Evolutionary conservation across 2,797 vertebrate species (phyloP).

Genomic region (Eulemur mongoz): DNA sequence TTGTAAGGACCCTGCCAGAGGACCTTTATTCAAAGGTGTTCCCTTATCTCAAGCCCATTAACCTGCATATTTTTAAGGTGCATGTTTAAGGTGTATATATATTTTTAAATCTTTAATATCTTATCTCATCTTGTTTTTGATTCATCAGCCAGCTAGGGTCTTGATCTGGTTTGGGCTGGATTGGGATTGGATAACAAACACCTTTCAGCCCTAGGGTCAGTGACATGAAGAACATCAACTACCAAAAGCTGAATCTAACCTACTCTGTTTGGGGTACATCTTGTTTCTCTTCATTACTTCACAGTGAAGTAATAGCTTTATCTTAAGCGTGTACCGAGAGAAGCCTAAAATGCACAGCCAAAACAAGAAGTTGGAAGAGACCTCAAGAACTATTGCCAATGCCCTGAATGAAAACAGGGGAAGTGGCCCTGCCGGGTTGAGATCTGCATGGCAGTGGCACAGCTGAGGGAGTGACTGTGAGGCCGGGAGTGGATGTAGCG

Average conservation of each 20-base stretch:
- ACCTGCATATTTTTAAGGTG: not conserved
- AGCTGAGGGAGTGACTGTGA: not conserved
- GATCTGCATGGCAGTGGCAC: not conserved
- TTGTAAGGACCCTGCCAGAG: not conserved
- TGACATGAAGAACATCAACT: not conserved
- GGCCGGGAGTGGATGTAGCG: not conserved
- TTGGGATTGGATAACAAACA: not conserved
- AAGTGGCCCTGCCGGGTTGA: not conserved
- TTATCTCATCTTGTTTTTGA: not conserved
- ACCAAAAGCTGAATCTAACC: not conserved
- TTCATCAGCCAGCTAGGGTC: not conserved
- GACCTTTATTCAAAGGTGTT: not conserved
- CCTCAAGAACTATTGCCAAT: not conserved
- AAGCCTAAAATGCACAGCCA: not conserved
- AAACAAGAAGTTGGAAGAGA: not conserved
- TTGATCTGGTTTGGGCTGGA: not conserved
- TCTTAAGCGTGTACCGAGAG: not conserved
- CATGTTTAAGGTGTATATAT: not conserved
- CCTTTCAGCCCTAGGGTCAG: not conserved
- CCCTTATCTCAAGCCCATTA: not conserved
- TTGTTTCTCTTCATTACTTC: not conserved
- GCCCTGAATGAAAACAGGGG: not conserved
- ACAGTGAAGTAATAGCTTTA: not conserved
- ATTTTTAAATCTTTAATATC: not conserved
- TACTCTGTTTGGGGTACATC: not conserved